Conservation (phyloP, 2,113 vertebrate genomes). For the Synchiropus splendidus region DNA sequence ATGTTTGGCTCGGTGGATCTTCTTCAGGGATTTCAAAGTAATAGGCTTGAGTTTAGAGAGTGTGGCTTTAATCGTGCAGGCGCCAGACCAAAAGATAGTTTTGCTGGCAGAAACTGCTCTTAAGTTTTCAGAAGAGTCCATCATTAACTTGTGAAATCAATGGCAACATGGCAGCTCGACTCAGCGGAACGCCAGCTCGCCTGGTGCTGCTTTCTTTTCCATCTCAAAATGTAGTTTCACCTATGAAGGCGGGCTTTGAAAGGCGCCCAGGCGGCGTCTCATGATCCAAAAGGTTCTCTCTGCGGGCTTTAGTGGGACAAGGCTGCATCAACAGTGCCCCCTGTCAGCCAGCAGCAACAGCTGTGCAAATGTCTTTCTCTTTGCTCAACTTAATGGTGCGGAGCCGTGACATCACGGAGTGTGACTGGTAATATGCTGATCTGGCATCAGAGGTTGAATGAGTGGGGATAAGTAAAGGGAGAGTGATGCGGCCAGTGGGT, state of each 20-base stretch:
- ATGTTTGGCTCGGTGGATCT: constrained; percentile 7
- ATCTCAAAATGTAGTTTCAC: too few relatives aligned
- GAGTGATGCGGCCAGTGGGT: constrained; percentile 48
- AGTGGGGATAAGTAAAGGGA: constrained; percentile 50
- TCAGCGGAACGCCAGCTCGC: too few relatives aligned
- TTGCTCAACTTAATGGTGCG: constrained; percentile 14
- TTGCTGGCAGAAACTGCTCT: constrained; percentile 7
- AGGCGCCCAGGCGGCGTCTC: too few relatives aligned
- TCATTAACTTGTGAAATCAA: constrained; percentile 9
- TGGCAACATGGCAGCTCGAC: constrained; percentile 15
- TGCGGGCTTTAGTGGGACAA: too few relatives aligned
- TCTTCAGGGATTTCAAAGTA: constrained; percentile 30
- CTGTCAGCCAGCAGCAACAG: constrained; percentile 37
- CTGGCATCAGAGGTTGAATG: constrained; percentile 32
- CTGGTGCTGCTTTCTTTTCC: too few relatives aligned
- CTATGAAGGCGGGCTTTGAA: too few relatives aligned
- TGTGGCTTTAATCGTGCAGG: constrained; percentile 17
- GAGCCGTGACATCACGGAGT: constrained; percentile 32
- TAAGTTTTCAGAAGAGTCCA: neutral
- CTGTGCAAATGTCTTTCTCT: constrained; percentile 31
- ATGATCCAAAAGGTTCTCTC: too few relatives aligned
- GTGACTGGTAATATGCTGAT: constrained; percentile 41
- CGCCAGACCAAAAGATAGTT: constrained; percentile 17
- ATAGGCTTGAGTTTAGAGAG: constrained; percentile 25
- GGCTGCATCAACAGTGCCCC: constrained; percentile 27